Evolutionary conservation across 2,888 invertebrate genomes (phyloP).

Genomic region (Drosophila anceps): DNA sequence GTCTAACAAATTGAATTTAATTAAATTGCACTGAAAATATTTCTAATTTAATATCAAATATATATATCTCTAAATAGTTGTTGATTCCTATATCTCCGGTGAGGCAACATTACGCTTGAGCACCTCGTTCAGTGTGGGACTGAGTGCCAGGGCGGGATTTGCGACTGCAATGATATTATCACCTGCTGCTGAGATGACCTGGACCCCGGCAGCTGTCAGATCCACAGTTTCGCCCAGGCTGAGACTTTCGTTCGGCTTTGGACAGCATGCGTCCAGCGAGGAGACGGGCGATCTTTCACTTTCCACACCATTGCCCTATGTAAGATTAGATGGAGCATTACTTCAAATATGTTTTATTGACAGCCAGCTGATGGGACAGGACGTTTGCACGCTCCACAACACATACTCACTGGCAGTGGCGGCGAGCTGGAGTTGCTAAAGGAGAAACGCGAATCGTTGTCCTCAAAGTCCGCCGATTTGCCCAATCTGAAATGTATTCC

Average conservation of each 20-base stretch:
- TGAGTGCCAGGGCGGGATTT: slow-evolving; percentile 92
- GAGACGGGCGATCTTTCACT: slow-evolving; percentile 68
- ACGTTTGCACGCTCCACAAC: slow-evolving; percentile 57
- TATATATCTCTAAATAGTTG: background rate
- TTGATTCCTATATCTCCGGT: slow-evolving; percentile 75
- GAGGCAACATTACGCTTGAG: slow-evolving; percentile 84
- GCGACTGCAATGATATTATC: slow-evolving; percentile 95
- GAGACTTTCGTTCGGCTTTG: slow-evolving; percentile 31
- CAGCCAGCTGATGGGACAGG: slow-evolving; percentile 15
- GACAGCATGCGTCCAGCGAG: slow-evolving; percentile 30
- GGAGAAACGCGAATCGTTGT: slow-evolving; percentile 90
- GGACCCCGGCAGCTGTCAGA: slow-evolving; percentile 84
- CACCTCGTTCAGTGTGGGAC: slow-evolving; percentile 85
- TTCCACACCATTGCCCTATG: slow-evolving; percentile 76
- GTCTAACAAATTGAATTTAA: slow-evolving; percentile 41
- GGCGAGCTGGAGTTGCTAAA: slow-evolving; percentile 92
- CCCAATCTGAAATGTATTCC: slow-evolving; percentile 58
- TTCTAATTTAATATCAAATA: slow-evolving; percentile 20
- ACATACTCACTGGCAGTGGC: slow-evolving; percentile 87
- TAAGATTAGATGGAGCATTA: slow-evolving; percentile 11
- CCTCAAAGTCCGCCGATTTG: slow-evolving; percentile 84
- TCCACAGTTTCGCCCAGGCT: slow-evolving; percentile 59
- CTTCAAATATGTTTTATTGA: slow-evolving; percentile 8
- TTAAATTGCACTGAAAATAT: slow-evolving; percentile 68
- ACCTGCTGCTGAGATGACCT: slow-evolving; percentile 93